Base-by-base conservation (phyloP, 2,888 invertebrate species). In the Lepidocyrtoides sp. region DNA sequence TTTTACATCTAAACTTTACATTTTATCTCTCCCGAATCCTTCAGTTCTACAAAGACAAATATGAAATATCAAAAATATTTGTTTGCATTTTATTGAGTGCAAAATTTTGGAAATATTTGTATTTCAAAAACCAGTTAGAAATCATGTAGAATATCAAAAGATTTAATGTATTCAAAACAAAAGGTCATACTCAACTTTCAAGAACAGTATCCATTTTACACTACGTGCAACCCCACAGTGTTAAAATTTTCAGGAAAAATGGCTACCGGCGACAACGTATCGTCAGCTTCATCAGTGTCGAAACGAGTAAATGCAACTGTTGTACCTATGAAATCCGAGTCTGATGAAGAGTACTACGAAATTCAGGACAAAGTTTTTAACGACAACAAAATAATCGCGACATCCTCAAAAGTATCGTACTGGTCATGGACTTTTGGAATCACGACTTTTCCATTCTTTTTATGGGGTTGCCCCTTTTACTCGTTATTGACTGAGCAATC, bases 361-460 rank as follows among this genome's bases (percentile, higher is more conserved):
- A 26, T 79, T 10, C 54, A 54, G 29, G 79, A 54, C 0, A 32
- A 51, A 32, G 12, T 29, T 0, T 29, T 5, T 29, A 51, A 48
- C 12, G 4, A 48, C 77, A 32, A 14, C 26, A 48, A 10, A 77
- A 1, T n/a, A n/a, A n/a, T n/a, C n/a, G n/a, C 26, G 14, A 2
- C 57, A 41, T 20, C 54, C n/a, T 26, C 69, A 29, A 17, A 48
- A 0, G 60, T 83, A 54, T 60, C 57, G 10, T 92, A 91, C 54
- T 93, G 93, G 93, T 91, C 88, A 17, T 77, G 87, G 85, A 92
- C 91, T 17, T 92, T 92, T 82, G 23, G 84, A 5, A 2, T 93
- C 0, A 77, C 75, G 0, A 81, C 90, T 3, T 54, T 92, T 29
- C 93, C 93, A 7, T 93, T 93, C 48, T n/a, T 91, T 17, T 51